Evolutionary conservation across 2,113 vertebrate genomes (phyloP).

Genomic region (Ictidomys tridecemlineatus): DNA sequence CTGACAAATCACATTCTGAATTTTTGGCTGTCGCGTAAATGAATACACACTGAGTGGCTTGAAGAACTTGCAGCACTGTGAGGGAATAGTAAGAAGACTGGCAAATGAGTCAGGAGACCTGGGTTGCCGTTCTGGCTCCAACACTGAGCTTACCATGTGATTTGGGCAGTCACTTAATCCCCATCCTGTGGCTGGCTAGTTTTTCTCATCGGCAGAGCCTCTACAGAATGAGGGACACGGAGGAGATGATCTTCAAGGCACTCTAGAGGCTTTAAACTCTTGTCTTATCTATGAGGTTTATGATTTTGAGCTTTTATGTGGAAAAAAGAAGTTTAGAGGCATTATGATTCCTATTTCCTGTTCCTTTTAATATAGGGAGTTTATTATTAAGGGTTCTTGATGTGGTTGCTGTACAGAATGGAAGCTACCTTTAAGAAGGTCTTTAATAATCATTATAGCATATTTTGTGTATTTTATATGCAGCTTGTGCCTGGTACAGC

Average conservation of each 20-base stretch:
- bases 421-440: background rate
- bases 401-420: background rate
- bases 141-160: background rate
- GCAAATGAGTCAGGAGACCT: background rate
- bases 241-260: background rate
- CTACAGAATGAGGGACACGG: background rate
- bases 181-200: background rate
- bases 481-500: background rate
- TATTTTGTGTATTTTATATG: background rate
- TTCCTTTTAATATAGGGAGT: background rate
- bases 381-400: background rate
- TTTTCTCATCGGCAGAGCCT: slow-evolving; percentile 16
- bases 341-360: background rate
- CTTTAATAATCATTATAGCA: background rate
- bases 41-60: background rate
- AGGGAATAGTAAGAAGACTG: background rate
- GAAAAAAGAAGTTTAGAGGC: background rate
- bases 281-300: background rate
- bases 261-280: background rate
- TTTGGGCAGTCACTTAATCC: slow-evolving; percentile 2
- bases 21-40: background rate
- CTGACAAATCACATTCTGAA: background rate
- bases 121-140: background rate
- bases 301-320: background rate
- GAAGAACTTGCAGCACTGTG: background rate